Conservation (phyloP, 2,113 vertebrate species). For the Plestiodon gilberti region DNA sequence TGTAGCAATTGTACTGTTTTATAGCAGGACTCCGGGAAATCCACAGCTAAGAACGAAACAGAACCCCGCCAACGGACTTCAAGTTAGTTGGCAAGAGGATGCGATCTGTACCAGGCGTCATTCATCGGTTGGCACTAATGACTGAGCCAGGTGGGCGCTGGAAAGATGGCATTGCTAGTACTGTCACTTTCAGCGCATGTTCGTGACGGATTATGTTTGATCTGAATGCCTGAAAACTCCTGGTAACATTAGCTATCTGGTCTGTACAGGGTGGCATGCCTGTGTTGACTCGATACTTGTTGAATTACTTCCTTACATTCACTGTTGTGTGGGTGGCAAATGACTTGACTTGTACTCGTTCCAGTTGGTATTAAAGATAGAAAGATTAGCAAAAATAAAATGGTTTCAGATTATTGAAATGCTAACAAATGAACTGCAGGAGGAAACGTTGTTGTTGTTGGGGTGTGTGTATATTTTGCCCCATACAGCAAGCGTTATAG, state of each 20-base stretch:
- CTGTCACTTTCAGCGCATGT: constrained; percentile 16
- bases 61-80: constrained; percentile 49
- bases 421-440: rapidly evolving
- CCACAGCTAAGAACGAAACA: constrained; percentile 56
- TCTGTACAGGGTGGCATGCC: not conserved
- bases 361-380: rapidly evolving
- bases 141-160: constrained; percentile 52
- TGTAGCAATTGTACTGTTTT: constrained; percentile 71
- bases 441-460: rapidly evolving
- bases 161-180: constrained; percentile 39
- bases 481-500: not conserved
- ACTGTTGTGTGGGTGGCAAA: not conserved
- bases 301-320: not conserved
- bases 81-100: constrained; percentile 5
- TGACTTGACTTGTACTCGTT: not conserved
- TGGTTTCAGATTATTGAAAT: not conserved
- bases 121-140: constrained; percentile 55
- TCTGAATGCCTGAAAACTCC: rapidly evolving
- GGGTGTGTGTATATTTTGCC: not conserved
- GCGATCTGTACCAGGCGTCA: constrained; percentile 40
- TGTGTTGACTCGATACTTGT: not conserved
- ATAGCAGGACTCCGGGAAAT: constrained; percentile 64
- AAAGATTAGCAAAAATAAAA: not conserved
- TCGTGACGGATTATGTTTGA: not conserved
- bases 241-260: not conserved